Conservation (phyloP, 2,888 invertebrate genomes). For the Drosophila mayaguana region DNA sequence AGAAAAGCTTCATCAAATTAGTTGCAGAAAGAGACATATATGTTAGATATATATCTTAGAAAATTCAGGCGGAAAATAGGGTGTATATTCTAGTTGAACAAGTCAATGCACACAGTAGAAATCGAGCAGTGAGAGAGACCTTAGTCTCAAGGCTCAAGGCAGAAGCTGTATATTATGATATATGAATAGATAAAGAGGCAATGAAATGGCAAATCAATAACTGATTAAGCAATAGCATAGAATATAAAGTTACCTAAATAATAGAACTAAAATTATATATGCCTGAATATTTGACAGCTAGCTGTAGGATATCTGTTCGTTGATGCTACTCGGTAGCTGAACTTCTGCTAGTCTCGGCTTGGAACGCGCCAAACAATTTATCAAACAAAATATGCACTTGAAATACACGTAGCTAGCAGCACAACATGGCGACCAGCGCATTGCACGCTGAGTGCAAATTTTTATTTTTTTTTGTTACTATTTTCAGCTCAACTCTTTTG, state of each 20-base stretch:
- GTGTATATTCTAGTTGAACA: background rate
- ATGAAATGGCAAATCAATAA: no score
- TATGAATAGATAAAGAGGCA: background rate
- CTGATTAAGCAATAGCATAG: background rate
- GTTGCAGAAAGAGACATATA: background rate
- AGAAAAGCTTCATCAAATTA: background rate
- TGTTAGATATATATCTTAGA: no score
- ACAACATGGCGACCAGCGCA: constrained; percentile 42
- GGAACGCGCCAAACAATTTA: constrained; percentile 72
- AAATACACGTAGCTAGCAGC: constrained; percentile 64
- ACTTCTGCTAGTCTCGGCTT: constrained; percentile 57
- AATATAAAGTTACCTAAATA: background rate
- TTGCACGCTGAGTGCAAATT: constrained; percentile 69
- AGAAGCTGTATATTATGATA: background rate
- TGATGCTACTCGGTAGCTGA: no score
- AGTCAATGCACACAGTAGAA: background rate
- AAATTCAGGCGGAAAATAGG: no score
- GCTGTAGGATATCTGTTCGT: background rate
- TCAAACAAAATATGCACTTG: constrained; percentile 78
- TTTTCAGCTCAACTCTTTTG: constrained; percentile 36
- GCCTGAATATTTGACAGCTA: background rate
- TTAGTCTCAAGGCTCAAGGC: background rate
- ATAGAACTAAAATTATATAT: background rate
- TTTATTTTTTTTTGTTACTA: constrained; percentile 73
- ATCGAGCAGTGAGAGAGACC: background rate